Evolutionary conservation across 2,888 invertebrate species (phyloP).

Genomic region (Dryocosmus kuriphilus): DNA sequence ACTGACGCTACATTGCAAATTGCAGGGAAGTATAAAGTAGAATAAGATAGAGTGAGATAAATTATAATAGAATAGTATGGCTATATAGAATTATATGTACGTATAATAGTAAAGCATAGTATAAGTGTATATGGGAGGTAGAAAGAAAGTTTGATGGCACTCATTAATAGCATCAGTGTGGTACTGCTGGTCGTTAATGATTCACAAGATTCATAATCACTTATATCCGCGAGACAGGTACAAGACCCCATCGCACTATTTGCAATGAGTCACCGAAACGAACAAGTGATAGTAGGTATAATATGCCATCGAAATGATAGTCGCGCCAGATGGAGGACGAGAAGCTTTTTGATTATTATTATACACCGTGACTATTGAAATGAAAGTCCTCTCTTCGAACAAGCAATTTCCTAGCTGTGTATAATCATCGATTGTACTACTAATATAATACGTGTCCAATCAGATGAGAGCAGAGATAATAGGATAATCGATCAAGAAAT

Average conservation of each 20-base stretch:
- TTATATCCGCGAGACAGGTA: slow-evolving; percentile 12
- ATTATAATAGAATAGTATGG: background rate
- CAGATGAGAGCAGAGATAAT: background rate
- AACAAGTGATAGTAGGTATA: background rate
- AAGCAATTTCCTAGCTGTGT: slow-evolving; percentile 10
- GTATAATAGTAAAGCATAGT: background rate
- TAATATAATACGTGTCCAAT: slow-evolving; percentile 36
- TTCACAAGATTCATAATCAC: slow-evolving; percentile 22
- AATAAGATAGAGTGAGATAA: background rate
- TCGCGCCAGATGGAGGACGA: slow-evolving; percentile 27
- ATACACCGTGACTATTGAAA: slow-evolving; percentile 31
- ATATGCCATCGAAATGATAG: slow-evolving; percentile 3
- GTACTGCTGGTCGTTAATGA: slow-evolving; percentile 1
- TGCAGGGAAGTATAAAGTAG: background rate
- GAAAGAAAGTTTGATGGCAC: background rate
- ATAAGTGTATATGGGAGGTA: background rate
- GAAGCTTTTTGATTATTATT: slow-evolving; percentile 30
- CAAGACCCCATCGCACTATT: background rate
- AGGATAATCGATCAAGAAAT: background rate
- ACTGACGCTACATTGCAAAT: background rate
- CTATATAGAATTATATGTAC: too few species aligned
- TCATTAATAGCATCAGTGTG: slow-evolving; percentile 4
- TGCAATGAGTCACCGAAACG: slow-evolving; percentile 1
- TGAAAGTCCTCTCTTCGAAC: slow-evolving; percentile 16
- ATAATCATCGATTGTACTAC: slow-evolving; percentile 33